Evolutionary conservation across 2,113 vertebrate genomes (phyloP), one percentile per base, ranked within the genome.

Genomic region (Atractosteus spatula): DNA sequence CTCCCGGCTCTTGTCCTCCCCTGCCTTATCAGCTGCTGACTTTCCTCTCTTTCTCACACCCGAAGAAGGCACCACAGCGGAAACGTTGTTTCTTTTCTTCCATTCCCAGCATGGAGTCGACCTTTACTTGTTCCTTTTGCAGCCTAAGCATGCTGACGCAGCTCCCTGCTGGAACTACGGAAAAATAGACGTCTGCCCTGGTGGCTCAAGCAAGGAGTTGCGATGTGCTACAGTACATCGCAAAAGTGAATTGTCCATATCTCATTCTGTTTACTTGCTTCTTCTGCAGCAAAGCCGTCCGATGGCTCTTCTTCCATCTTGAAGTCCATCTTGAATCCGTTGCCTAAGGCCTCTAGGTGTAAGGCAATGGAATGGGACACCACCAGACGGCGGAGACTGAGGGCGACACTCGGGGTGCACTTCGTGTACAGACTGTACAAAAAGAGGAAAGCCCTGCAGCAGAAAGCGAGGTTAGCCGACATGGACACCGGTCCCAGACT

Each of bases 391-490:
- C 74, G 29, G n/a, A 75, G n/a, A 45, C 55, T 93, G 3, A 88
- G 81, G 43, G 3, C 55, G 51, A 82, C 88, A 0, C 86, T 94
- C 6, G 66, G 66, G 0, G 79, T 94, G 29, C 94, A 94, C 1
- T 86, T 87, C 42, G 8, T 96, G 3, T 92, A 77, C 62, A 82
- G 81, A 3, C 3, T 88, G 0, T 91, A 93, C 74, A 77, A 74
- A n/a, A 3, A 29, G 4, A 89, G 86, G 77, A 92, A 87, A 70
- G 74, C 68, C 7, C 81, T 78, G 10, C 29, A 87, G 3, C 45
- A 71, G 2, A 92, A 89, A 62, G 72, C 82, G 78, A 90, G 85
- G 95, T 95, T 75, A 4, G n/a, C n/a, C n/a, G n/a, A n/a, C n/a
- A n/a, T n/a, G n/a, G n/a, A n/a, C n/a, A n/a, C n/a, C n/a, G n/a